Evolutionary conservation across 2,888 invertebrate genomes (phyloP).

Genomic region (Tolmerus cingulatus): DNA sequence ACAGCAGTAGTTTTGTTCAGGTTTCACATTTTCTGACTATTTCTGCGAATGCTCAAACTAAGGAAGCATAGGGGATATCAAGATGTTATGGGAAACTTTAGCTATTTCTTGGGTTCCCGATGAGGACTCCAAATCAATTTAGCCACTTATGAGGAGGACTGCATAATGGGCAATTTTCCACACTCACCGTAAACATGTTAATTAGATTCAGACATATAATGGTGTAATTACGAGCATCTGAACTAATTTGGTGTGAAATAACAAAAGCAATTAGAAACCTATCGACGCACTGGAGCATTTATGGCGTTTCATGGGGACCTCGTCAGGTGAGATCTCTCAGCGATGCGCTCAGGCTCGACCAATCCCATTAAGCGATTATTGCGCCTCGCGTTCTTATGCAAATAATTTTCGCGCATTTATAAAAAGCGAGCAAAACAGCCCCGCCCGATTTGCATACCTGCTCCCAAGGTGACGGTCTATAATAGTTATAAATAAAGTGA

Average conservation of each 20-base stretch:
- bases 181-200: background rate
- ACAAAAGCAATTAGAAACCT: background rate
- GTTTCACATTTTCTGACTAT: background rate
- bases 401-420: background rate
- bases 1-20: background rate
- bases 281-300: background rate
- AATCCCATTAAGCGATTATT: background rate
- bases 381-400: background rate
- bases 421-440: background rate
- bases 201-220: background rate
- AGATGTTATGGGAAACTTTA: background rate
- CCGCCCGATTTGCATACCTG: background rate
- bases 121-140: background rate
- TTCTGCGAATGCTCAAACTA: background rate
- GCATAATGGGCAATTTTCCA: background rate
- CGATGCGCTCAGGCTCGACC: background rate
- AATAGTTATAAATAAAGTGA: background rate
- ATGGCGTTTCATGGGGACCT: background rate
- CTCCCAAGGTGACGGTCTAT: background rate
- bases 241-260: background rate
- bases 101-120: background rate
- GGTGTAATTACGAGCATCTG: background rate
- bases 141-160: background rate
- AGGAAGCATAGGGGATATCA: background rate
- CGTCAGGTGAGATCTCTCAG: background rate